Percentiles rank a stretch among this genome's conserved stretches.
Conservation (phyloP, 2,113 vertebrate species). For the Acanthochromis polyacanthus region DNA sequence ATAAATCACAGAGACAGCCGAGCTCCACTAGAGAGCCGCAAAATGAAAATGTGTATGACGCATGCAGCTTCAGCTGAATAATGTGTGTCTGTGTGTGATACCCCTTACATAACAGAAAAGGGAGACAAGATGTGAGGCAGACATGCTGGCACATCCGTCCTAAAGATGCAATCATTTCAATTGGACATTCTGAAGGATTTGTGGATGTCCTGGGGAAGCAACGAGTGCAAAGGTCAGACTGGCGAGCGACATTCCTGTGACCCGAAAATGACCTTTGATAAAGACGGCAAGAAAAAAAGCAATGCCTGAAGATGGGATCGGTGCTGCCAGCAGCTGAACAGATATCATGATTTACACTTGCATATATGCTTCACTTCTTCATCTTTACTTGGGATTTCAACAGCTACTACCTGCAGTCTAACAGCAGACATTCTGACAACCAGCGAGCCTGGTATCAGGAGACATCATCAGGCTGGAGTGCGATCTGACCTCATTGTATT, state of each 20-base stretch:
- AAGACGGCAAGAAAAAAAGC: not conserved
- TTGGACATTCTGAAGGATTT: not conserved
- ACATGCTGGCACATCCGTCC: slow-evolving; percentile 8
- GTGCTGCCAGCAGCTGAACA: not conserved
- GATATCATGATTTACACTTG: too few species aligned
- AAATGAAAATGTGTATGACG: slow-evolving; percentile 54
- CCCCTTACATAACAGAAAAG: slow-evolving; percentile 52
- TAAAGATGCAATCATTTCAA: not conserved
- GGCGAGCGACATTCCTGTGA: not conserved
- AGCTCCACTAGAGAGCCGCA: slow-evolving; percentile 32
- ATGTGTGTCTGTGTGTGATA: slow-evolving; percentile 30
- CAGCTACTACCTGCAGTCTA: slow-evolving; percentile 16
- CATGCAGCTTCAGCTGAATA: slow-evolving; percentile 46
- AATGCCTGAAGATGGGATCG: not conserved
- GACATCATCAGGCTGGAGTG: slow-evolving; percentile 15
- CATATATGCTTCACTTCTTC: not conserved
- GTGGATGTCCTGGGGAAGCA: not conserved
- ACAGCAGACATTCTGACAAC: slow-evolving; percentile 7
- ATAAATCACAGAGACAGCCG: slow-evolving; percentile 21
- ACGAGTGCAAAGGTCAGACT: slow-evolving; percentile 32
- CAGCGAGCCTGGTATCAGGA: slow-evolving; percentile 3
- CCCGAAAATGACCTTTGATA: slow-evolving; percentile 41
- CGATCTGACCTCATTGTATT: slow-evolving; percentile 11
- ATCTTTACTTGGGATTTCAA: not conserved
- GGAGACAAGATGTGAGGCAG: slow-evolving; percentile 1